phyloP scores from a whole-genome alignment of 2,888 invertebrate genomes.

The Acleris literana region DNA sequence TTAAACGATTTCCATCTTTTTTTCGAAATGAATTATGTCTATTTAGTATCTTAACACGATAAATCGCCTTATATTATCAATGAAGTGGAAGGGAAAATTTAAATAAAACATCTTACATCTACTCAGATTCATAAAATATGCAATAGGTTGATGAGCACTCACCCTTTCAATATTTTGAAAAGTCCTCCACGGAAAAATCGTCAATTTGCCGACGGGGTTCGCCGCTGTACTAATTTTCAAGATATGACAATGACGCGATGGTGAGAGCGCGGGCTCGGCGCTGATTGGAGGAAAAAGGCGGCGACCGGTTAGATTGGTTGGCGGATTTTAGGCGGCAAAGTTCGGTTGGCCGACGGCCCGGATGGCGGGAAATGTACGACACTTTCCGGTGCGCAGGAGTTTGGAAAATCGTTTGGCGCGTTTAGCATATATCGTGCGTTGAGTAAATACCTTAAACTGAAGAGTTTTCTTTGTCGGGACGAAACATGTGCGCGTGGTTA shows the following conservation, averaged over 20 bases:
- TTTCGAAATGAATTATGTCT: neutral
- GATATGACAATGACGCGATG: slow-evolving; percentile 81
- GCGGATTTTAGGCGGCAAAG: slow-evolving; percentile 77
- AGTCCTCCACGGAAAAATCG: slow-evolving; percentile 73
- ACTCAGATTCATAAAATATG: slow-evolving; percentile 26
- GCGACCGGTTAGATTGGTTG: slow-evolving; percentile 71
- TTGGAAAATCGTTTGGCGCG: slow-evolving; percentile 79
- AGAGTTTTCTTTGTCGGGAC: slow-evolving; percentile 22
- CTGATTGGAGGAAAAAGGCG: slow-evolving; percentile 80
- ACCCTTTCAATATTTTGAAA: slow-evolving; percentile 64
- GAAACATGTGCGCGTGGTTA: slow-evolving; percentile 18
- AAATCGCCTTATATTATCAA: slow-evolving; percentile 27
- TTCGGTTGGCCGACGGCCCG: slow-evolving; percentile 80
- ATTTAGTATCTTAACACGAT: slow-evolving; percentile 18
- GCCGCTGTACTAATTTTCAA: slow-evolving; percentile 81
- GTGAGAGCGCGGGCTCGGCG: slow-evolving; percentile 79
- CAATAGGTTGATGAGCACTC: slow-evolving; percentile 52
- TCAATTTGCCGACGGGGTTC: slow-evolving; percentile 80
- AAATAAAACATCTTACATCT: neutral
- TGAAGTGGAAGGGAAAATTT: slow-evolving; percentile 7
- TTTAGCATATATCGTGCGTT: slow-evolving; percentile 57
- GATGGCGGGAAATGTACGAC: slow-evolving; percentile 79
- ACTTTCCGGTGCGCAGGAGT: slow-evolving; percentile 76
- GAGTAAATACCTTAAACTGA: slow-evolving; percentile 22
- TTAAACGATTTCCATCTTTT: neutral